A percentile compares a stretch with the other conserved stretches of the same genome.
Conservation (phyloP, 2,113 vertebrate species). For the Nematolebias whitei region DNA sequence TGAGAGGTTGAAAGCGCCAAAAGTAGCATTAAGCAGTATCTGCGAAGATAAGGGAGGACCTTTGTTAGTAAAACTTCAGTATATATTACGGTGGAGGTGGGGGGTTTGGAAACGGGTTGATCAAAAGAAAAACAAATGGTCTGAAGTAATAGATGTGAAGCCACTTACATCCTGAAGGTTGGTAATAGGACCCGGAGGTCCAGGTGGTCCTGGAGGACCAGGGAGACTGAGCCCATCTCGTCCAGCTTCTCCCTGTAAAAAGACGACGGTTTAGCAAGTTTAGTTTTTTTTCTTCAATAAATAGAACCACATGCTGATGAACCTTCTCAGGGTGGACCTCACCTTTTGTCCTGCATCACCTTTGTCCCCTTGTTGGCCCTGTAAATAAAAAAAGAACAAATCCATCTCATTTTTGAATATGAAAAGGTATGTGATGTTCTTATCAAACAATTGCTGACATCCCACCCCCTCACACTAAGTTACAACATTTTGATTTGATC, state of each 20-base stretch:
- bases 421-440: neutral
- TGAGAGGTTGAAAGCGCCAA: slow-evolving; percentile 84
- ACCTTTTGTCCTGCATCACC: slow-evolving; percentile 90
- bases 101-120: neutral
- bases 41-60: slow-evolving; percentile 46
- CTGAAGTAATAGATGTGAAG: neutral
- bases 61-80: slow-evolving; percentile 1
- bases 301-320: neutral
- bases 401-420: neutral
- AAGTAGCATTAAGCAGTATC: slow-evolving; percentile 87
- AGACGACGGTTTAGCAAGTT: neutral
- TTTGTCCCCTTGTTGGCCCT: slow-evolving; percentile 87
- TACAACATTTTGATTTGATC: too few species aligned
- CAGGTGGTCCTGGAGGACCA: slow-evolving; percentile 89
- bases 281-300: neutral
- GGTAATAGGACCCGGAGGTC: slow-evolving; percentile 83
- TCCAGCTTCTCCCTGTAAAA: slow-evolving; percentile 87
- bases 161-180: slow-evolving; percentile 84
- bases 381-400: slow-evolving; percentile 10
- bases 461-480: neutral
- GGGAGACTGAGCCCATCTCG: slow-evolving; percentile 78
- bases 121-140: neutral
- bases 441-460: neutral
- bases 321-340: neutral
- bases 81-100: too few species aligned